Evolutionary conservation across 2,888 invertebrate genomes (phyloP).

Genomic region (Monoplex corrugatus): DNA sequence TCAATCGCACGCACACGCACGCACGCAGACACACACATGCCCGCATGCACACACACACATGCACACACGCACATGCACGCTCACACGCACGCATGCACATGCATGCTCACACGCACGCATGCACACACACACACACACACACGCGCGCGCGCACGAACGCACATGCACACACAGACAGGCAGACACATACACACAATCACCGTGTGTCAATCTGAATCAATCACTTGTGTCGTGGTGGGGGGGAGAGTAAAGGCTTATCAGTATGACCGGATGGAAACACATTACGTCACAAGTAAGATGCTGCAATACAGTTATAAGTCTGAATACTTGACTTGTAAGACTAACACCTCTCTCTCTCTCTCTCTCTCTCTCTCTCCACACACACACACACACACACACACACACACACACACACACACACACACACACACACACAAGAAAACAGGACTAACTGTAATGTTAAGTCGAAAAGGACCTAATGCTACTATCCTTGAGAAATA

Average conservation of each 20-base stretch:
- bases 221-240: too few relatives aligned
- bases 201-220: too few relatives aligned
- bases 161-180: background rate
- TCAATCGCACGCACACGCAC: too few relatives aligned
- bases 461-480: too few relatives aligned
- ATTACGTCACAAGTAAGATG: too few relatives aligned
- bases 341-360: constrained; percentile 11
- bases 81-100: background rate
- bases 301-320: too few relatives aligned
- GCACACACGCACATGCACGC: background rate
- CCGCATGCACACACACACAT: background rate
- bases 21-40: background rate
- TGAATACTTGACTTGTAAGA: too few relatives aligned
- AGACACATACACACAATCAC: background rate
- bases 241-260: too few relatives aligned
- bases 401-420: background rate
- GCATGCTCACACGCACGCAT: background rate
- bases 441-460: too few relatives aligned
- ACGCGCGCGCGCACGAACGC: background rate
- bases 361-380: background rate
- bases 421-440: too few relatives aligned
- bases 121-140: background rate
- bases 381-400: background rate
- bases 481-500: too few relatives aligned
- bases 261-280: too few relatives aligned